Conservation (phyloP, 1,140 invertebrate species). For the Thaumetopoea pityocampa region DNA sequence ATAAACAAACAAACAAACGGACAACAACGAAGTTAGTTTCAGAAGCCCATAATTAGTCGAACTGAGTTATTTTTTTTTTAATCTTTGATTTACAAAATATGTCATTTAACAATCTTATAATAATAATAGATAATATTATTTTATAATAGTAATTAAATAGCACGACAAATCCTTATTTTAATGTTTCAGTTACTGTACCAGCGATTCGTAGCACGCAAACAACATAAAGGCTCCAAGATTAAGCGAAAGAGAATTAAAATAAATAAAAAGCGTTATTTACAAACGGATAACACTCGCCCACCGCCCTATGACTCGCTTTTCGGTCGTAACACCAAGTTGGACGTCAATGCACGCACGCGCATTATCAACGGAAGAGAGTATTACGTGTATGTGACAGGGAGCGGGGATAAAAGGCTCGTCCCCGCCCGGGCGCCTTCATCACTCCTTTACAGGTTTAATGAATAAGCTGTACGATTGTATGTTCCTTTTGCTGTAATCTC, state of each 20-base stretch:
- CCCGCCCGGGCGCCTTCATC: conserved; percentile 84
- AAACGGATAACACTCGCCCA: conserved; percentile 65
- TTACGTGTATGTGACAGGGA: conserved; percentile 77
- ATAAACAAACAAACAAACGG: too few relatives aligned
- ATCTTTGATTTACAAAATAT: background rate
- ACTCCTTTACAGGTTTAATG: conserved; percentile 77
- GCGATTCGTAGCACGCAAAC: conserved; percentile 34
- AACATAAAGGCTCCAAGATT: conserved; percentile 11
- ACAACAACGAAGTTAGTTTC: too few relatives aligned
- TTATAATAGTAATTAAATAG: too few relatives aligned
- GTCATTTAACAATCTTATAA: background rate
- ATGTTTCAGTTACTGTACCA: conserved; percentile 44
- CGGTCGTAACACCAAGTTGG: conserved; percentile 55
- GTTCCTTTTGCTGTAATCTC: too few relatives aligned
- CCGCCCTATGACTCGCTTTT: conserved; percentile 77
- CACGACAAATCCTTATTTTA: conserved; percentile 6
- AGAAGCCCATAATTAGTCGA: too few relatives aligned
- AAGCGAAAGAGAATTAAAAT: conserved; percentile 24
- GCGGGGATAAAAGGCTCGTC: conserved; percentile 79
- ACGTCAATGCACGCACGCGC: conserved; percentile 71
- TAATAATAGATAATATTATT: too few relatives aligned
- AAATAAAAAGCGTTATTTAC: conserved; percentile 14
- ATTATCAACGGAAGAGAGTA: conserved; percentile 86
- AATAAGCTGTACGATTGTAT: too few relatives aligned
- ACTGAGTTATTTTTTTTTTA: background rate